Conservation (phyloP, 2,888 invertebrate genomes). For the Timandra comae region DNA sequence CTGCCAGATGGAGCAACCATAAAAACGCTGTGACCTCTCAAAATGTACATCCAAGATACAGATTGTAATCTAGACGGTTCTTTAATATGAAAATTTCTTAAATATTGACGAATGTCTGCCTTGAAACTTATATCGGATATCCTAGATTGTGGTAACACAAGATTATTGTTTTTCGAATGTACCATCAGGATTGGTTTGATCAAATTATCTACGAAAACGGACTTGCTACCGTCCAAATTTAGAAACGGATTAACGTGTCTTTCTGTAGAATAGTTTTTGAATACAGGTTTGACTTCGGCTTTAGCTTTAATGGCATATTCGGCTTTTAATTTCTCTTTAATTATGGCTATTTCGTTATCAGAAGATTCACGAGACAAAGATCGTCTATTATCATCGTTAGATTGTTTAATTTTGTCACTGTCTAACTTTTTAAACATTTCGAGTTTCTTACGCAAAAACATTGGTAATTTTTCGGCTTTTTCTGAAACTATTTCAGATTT, state of each 20-base stretch:
- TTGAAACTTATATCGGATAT: constrained; percentile 52
- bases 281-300: neutral
- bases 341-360: no score
- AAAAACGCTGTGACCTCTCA: constrained; percentile 79
- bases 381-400: no score
- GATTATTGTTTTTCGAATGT: constrained; percentile 51
- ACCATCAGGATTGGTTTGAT: constrained; percentile 58
- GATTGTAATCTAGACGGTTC: constrained; percentile 78
- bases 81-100: constrained; percentile 47
- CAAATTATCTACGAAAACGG: constrained; percentile 62
- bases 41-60: constrained; percentile 82
- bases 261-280: no score
- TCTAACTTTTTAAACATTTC: constrained; percentile 2
- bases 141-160: constrained; percentile 40
- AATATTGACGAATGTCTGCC: constrained; percentile 35
- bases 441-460: neutral
- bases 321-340: constrained; percentile 1
- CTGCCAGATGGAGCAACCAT: constrained; percentile 76
- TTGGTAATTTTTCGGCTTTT: neutral
- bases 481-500: neutral
- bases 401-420: neutral
- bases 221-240: constrained; percentile 48
- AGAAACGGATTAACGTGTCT: constrained; percentile 60
- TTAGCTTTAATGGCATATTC: neutral
- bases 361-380: no score